phyloP scores from a whole-genome alignment of 2,113 vertebrate species.

The Spermophilus dauricus region DNA sequence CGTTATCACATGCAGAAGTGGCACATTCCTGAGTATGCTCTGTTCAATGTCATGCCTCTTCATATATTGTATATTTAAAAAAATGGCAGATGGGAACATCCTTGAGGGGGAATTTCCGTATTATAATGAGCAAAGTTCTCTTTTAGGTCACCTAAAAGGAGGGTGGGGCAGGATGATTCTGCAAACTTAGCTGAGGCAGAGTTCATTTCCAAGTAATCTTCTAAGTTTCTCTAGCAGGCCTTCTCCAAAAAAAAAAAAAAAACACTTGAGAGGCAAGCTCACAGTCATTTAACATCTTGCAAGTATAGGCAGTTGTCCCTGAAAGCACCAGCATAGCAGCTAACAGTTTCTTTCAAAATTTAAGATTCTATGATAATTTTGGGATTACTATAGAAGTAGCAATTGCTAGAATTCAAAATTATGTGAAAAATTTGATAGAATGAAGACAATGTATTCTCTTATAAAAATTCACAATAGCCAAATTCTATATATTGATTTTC shows the following conservation, averaged over 20 bases:
- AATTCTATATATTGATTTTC: not conserved
- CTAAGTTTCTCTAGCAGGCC: too few species aligned
- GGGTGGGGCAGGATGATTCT: not conserved
- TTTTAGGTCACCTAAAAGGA: not conserved
- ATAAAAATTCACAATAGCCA: not conserved
- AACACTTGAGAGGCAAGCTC: too few species aligned
- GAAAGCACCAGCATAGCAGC: too few species aligned
- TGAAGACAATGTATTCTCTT: not conserved
- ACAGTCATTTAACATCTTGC: too few species aligned
- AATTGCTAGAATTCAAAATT: not conserved
- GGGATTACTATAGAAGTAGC: not conserved
- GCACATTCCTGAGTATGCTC: not conserved
- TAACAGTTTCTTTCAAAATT: not conserved
- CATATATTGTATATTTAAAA: not conserved
- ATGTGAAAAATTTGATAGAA: not conserved
- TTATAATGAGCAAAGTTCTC: not conserved
- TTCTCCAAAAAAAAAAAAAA: too few species aligned
- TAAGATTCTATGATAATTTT: constrained; percentile 20
- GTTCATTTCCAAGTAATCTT: too few species aligned
- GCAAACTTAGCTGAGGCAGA: too few species aligned
- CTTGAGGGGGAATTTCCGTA: not conserved
- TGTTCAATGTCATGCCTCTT: not conserved
- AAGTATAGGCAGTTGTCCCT: too few species aligned
- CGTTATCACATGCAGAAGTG: not conserved
- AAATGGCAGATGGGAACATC: not conserved